phyloP scores from a whole-genome alignment of 2,888 invertebrate genomes.

The Hemicrepidius hirtus region DNA sequence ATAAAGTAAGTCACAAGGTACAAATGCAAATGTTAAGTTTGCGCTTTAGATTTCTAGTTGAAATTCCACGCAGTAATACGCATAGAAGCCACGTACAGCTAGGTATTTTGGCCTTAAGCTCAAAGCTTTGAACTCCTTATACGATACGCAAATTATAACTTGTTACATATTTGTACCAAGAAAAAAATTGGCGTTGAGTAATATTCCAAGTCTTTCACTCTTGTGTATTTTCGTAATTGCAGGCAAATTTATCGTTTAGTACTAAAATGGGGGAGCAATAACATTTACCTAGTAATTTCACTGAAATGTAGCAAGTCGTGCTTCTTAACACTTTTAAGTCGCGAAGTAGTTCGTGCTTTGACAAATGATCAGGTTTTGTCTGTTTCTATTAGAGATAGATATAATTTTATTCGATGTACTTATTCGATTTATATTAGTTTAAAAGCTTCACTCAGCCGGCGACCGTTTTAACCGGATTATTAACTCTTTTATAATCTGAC shows the following conservation, averaged over 20 bases:
- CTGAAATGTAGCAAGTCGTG: not conserved
- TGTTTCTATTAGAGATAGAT: not conserved
- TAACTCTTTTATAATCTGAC: conserved; percentile 2
- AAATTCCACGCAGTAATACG: conserved; percentile 22
- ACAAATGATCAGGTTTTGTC: conserved; percentile 7
- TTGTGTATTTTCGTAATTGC: not conserved
- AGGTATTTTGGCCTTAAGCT: conserved; percentile 8
- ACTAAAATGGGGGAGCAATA: not conserved
- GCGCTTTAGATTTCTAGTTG: conserved; percentile 7
- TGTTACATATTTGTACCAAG: conserved; percentile 9
- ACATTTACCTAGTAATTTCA: not conserved
- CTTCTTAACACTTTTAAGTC: conserved; percentile 5
- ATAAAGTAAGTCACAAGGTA: not conserved
- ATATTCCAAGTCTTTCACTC: conserved; percentile 4
- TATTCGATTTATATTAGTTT: conserved; percentile 9
- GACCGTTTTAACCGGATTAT: not conserved
- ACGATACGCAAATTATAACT: conserved; percentile 17
- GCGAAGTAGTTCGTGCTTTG: not conserved
- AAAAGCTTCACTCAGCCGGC: conserved; percentile 7
- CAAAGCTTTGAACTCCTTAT: conserved; percentile 21
- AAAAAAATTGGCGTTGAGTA: conserved; percentile 3
- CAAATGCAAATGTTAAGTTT: conserved; percentile 13
- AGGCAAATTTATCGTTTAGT: not conserved
- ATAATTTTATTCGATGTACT: conserved; percentile 1
- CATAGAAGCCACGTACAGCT: conserved; percentile 21